Base-by-base conservation (phyloP, 2,888 invertebrate species). In the Bibio marci region DNA sequence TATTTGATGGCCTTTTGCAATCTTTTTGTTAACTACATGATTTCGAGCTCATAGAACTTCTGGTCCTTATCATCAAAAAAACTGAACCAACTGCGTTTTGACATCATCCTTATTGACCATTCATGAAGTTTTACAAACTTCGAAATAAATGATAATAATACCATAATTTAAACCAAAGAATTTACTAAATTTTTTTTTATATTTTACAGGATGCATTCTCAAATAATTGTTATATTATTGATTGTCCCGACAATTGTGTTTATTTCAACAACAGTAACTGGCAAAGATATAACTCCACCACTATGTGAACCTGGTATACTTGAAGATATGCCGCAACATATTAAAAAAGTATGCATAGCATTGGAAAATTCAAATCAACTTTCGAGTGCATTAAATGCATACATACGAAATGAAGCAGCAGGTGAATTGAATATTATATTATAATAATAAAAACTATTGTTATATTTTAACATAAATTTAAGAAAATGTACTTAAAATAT, bases 321-420 rank as follows among this genome's bases (percentile, higher is more conserved):
- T 31, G 69, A 71, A 43, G 69, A 69, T 44, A 65, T 71, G 50
- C 71, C 73, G 14, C 63, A 63, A 13, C 66, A 69, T 54, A 66
- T 73, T 45, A 65, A 68, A 42, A 59, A 62, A 46, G 67, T 73
- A 26, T 73, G 73, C 54, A 54, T 61, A 41, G 70, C 71, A 8
- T 58, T 73, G 30, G 58, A 60, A 44, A 59, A 60, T 44, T 58
- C 59, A 6, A 56, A 58, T 44, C 58, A 62, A 47, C 43, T 62
- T 44, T 50, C 55, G 2, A 50, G 54, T 35, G 60, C 57, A 10
- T 50, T 62, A 15, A 57, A 54, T 40, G 55, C 56, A 3, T 62
- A 60, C 44, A 56, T 62, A 17, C 58, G 57, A 47, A 62, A 57
- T 41, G 61, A 62, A 46, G 61, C 60, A 19, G 56, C 60, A 12